Evolutionary conservation across 2,113 vertebrate species (phyloP), one percentile per base, ranked within the genome.

Genomic region (Tricholaema leucomelas): DNA sequence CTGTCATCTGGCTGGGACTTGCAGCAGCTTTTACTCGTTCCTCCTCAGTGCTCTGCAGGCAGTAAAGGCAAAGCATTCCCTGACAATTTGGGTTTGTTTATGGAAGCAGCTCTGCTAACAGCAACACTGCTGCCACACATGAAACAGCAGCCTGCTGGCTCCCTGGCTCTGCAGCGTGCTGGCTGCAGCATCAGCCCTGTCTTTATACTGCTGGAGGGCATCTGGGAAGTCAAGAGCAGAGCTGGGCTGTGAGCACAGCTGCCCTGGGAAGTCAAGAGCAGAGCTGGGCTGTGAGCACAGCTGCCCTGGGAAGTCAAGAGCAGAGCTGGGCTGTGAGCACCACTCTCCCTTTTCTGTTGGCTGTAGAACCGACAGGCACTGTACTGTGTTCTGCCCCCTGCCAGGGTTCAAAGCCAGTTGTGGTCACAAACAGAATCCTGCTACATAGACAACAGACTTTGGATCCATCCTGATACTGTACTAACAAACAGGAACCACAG

Each of bases 321-420:
- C n/a, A n/a, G n/a, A n/a, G n/a, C n/a, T n/a, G n/a, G n/a, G n/a
- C n/a, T n/a, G n/a, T n/a, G 28, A 74, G 21, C 12, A 0, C 27
- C 33, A 10, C 14, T 30, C 23, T 8, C 5, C 56, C 15, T 31
- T 73, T 61, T 46, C 50, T 50, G 12, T 3, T 54, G 23, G 28
- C n/a, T n/a, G n/a, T n/a, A n/a, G n/a, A n/a, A n/a, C n/a, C n/a
- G n/a, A n/a, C n/a, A n/a, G n/a, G n/a, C 28, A 48, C 20, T 23
- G 7, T 0, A 19, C 27, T 0, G 0, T n/a, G 30, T 35, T 75
- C 38, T n/a, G n/a, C n/a, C n/a, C n/a, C n/a, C n/a, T n/a, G n/a
- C n/a, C n/a, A n/a, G n/a, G n/a, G n/a, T n/a, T n/a, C n/a, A n/a
- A n/a, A n/a, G n/a, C n/a, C n/a, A n/a, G n/a, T n/a, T n/a, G n/a